Conservation (phyloP, 2,113 vertebrate species). For the Eulacestoma nigropectus region DNA sequence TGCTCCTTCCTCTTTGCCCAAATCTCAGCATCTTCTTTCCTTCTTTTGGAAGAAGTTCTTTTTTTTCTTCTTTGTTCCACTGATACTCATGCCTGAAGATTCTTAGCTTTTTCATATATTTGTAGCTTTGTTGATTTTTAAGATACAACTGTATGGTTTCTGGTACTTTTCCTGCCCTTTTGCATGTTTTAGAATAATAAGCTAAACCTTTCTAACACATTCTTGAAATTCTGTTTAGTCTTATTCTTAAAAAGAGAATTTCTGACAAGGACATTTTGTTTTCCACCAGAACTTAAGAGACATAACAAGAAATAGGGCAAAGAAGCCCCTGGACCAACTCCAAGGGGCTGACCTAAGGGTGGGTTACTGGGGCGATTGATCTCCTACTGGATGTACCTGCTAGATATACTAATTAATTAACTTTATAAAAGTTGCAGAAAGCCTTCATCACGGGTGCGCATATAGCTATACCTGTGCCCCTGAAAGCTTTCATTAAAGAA, state of each 20-base stretch:
- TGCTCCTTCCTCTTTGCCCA: not conserved
- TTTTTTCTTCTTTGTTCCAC: too few species aligned
- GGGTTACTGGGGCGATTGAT: not conserved
- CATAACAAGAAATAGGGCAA: not conserved
- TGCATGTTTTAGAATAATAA: not conserved
- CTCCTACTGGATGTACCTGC: not conserved
- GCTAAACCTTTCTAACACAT: not conserved
- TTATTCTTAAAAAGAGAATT: not conserved
- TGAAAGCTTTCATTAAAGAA: not conserved
- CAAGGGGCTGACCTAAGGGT: not conserved
- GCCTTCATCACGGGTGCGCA: fast-evolving
- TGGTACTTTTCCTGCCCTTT: not conserved
- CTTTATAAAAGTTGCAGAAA: not conserved
- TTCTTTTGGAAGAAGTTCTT: not conserved
- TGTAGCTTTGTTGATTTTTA: not conserved
- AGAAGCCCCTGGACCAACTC: not conserved
- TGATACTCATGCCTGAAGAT: not conserved
- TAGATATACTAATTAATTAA: not conserved
- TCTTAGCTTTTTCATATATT: not conserved
- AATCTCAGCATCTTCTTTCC: not conserved
- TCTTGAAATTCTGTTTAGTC: not conserved
- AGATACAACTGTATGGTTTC: not conserved
- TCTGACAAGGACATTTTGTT: not conserved
- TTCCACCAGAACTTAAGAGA: not conserved
- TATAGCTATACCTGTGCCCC: not conserved